Evolutionary conservation across 2,888 invertebrate genomes (phyloP).

Genomic region (Apotomis turbidana): DNA sequence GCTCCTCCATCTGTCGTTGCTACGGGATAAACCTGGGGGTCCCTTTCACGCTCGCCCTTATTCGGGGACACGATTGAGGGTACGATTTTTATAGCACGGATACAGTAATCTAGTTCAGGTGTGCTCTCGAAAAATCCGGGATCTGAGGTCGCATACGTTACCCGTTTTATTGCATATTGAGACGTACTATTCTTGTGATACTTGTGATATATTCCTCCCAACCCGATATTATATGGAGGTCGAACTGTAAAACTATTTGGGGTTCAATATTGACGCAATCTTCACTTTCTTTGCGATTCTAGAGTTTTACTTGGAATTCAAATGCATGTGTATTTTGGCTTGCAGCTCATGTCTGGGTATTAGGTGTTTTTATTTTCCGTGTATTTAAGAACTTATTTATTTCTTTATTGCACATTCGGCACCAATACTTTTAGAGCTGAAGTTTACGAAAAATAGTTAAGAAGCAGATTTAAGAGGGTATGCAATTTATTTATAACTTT

Average conservation of each 20-base stretch:
- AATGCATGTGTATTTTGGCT: background rate
- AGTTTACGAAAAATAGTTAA: too few relatives aligned
- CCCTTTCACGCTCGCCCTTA: slow-evolving; percentile 72
- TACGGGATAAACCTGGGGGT: slow-evolving; percentile 62
- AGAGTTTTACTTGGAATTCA: background rate
- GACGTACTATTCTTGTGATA: slow-evolving; percentile 76
- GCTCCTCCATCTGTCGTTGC: slow-evolving; percentile 65
- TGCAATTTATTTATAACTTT: too few relatives aligned
- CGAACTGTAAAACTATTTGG: slow-evolving; percentile 65
- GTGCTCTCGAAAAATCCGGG: slow-evolving; percentile 74
- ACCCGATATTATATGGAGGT: slow-evolving; percentile 62
- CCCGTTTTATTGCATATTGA: slow-evolving; percentile 81
- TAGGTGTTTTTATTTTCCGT: too few relatives aligned
- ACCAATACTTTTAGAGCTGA: too few relatives aligned
- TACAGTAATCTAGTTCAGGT: slow-evolving; percentile 82
- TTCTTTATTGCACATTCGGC: too few relatives aligned
- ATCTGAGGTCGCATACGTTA: slow-evolving; percentile 76
- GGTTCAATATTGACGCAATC: slow-evolving; percentile 52
- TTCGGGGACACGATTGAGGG: slow-evolving; percentile 68
- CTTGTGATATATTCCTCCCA: slow-evolving; percentile 68
- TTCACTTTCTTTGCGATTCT: slow-evolving; percentile 25
- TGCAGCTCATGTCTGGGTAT: background rate
- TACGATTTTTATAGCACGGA: slow-evolving; percentile 74
- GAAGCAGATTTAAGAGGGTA: too few relatives aligned
- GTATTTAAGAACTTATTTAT: too few relatives aligned